Conservation (phyloP, 2,113 vertebrate genomes). For the Prolemur simus region DNA sequence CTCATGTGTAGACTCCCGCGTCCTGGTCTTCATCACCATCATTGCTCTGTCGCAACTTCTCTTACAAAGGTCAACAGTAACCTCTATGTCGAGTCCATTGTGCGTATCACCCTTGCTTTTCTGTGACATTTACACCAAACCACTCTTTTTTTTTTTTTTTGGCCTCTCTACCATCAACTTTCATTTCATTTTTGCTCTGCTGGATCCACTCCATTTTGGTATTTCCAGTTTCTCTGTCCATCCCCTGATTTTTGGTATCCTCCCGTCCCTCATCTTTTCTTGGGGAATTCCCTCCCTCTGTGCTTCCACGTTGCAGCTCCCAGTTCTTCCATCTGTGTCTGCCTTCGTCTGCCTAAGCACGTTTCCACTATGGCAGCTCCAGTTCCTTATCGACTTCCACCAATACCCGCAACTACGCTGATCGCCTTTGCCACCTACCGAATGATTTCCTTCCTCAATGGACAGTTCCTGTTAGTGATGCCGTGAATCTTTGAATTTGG, state of each 20-base stretch:
- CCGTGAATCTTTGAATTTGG: neutral
- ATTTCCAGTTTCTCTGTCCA: neutral
- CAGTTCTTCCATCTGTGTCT: neutral
- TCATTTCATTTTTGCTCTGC: neutral
- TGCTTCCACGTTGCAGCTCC: rapidly evolving
- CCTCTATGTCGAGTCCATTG: neutral
- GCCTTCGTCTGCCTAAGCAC: neutral
- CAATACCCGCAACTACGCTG: too few relatives aligned
- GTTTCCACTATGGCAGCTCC: neutral
- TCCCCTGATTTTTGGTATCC: neutral
- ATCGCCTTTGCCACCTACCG: neutral
- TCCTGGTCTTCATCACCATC: neutral
- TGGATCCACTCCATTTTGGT: neutral
- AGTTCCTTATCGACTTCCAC: neutral
- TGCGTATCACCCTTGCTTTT: neutral
- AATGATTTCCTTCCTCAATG: neutral
- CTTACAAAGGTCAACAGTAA: neutral
- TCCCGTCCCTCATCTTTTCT: neutral
- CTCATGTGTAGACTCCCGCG: neutral
- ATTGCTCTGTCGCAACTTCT: neutral
- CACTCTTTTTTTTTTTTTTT: neutral
- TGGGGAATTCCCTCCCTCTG: neutral
- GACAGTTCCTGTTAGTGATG: neutral
- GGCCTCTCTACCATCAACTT: neutral
- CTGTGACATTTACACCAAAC: neutral